A percentile compares a stretch with the other conserved stretches of the same genome.
phyloP scores from a whole-genome alignment of 1,140 invertebrate genomes.

The Watersipora subatra region DNA sequence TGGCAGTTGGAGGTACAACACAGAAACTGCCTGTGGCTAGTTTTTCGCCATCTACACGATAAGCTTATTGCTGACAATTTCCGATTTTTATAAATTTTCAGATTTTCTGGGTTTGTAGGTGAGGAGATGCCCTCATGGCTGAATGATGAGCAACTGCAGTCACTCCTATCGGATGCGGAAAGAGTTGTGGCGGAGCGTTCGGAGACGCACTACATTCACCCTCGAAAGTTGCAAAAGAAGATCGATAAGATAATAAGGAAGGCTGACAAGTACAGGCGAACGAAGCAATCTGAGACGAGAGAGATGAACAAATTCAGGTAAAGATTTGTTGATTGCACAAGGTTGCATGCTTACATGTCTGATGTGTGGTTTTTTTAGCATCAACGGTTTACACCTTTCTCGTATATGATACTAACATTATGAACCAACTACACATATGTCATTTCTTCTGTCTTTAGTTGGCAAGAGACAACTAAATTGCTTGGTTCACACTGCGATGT shows the following conservation, averaged over 20 bases:
- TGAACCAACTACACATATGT: no score
- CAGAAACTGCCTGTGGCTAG: background rate
- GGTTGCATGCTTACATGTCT: no score
- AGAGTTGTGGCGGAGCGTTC: constrained; percentile 13
- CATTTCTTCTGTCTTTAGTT: no score
- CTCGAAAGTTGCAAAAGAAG: background rate
- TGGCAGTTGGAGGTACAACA: background rate
- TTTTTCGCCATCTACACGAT: background rate
- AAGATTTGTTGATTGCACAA: no score
- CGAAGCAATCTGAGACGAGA: background rate
- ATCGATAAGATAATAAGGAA: background rate
- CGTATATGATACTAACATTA: no score
- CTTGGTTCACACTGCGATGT: no score
- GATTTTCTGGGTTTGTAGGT: constrained; percentile 54
- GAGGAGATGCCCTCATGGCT: constrained; percentile 65
- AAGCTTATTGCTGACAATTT: no score
- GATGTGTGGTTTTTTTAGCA: no score
- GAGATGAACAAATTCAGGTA: background rate
- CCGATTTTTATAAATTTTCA: no score
- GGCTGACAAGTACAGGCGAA: background rate
- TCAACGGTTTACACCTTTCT: no score
- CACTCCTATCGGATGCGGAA: constrained; percentile 47
- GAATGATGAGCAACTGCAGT: constrained; percentile 66
- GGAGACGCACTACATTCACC: background rate
- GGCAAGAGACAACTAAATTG: no score